Base-by-base conservation (phyloP, 2,113 vertebrate species). In the Crotalus tigris region DNA sequence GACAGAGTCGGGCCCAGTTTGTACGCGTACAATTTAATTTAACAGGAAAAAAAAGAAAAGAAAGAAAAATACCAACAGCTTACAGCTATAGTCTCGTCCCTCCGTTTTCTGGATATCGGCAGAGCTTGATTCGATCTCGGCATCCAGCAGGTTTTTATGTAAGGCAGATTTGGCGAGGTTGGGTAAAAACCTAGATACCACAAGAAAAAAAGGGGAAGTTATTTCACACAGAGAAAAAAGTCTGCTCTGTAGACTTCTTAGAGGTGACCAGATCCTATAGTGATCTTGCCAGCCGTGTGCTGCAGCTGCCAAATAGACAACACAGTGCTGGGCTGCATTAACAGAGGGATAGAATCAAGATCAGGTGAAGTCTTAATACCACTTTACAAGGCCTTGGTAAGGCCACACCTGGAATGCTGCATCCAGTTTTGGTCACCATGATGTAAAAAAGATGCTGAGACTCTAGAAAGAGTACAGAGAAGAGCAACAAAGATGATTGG, bases 131-230 rank as follows among this genome's bases (percentile, higher is more conserved):
- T 98, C 97, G 94, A 99, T 98, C 90, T 96, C 97, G 95, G 97
- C 98, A 97, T 98, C 98, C 85, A 97, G 91, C 11, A 99, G 97
- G 93, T 97, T 98, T 96, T 99, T 99, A 91, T 99, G 98, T 85
- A 99, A 97, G 75, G 98, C 98, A 75, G 98, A 98, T 44, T 97
- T 98, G 54, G 98, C 99, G 44, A 99, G 97, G 33, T 95, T 99
- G 94, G 99, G 99, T 92, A 99, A 98, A 97, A 99, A 99, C 97
- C 99, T 99, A 90, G 92, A 93, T 64, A 3, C 89, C 89, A 75
- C 3, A 44, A 93, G 9, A 10, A 19, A 90, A 10, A 23, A 90
- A 0, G 1, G 39, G 85, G 51, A 57, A 0, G 53, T 55, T 46
- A 57, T 54, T 59, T 85, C 91, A 39, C 0, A 29, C 8, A 86